Conservation (phyloP, 2,888 invertebrate species). For the Nomada goodeniana region DNA sequence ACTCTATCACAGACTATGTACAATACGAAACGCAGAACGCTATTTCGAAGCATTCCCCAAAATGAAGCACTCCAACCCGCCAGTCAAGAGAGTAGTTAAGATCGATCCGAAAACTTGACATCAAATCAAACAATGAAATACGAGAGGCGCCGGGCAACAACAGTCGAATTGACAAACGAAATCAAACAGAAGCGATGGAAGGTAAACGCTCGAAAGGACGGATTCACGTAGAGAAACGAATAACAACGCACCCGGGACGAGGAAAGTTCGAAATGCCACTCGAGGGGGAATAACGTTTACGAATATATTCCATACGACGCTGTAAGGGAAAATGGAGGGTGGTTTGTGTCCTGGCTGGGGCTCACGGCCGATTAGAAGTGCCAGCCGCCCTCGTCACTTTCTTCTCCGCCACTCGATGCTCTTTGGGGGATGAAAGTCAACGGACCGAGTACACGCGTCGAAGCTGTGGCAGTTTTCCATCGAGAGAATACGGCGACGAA, state of each 20-base stretch:
- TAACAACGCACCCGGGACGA: constrained; percentile 19
- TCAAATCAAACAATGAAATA: constrained; percentile 9
- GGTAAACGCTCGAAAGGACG: constrained; percentile 9
- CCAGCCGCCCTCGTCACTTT: constrained; percentile 48
- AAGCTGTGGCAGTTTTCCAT: constrained; percentile 8
- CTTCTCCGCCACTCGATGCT: constrained; percentile 42
- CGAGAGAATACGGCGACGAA: constrained; percentile 40
- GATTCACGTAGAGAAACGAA: constrained; percentile 9
- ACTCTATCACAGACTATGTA: too few species aligned
- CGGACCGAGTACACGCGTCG: constrained; percentile 46
- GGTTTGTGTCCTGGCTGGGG: constrained; percentile 22
- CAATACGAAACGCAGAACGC: too few species aligned
- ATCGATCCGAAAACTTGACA: not conserved
- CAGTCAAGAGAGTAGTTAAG: not conserved
- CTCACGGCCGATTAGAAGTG: constrained; percentile 60
- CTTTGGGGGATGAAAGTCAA: constrained; percentile 38
- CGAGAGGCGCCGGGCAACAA: not conserved
- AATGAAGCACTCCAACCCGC: not conserved
- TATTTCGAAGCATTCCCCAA: not conserved
- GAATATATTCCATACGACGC: constrained; percentile 32
- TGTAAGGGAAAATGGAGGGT: constrained; percentile 1
- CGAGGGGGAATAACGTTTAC: constrained; percentile 50
- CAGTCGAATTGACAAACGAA: constrained; percentile 36
- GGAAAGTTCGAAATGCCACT: constrained; percentile 41
- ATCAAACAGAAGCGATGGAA: constrained; percentile 35